Base-by-base conservation (phyloP, 1,140 invertebrate genomes). In the Trachymyrmex septentrionalis region DNA sequence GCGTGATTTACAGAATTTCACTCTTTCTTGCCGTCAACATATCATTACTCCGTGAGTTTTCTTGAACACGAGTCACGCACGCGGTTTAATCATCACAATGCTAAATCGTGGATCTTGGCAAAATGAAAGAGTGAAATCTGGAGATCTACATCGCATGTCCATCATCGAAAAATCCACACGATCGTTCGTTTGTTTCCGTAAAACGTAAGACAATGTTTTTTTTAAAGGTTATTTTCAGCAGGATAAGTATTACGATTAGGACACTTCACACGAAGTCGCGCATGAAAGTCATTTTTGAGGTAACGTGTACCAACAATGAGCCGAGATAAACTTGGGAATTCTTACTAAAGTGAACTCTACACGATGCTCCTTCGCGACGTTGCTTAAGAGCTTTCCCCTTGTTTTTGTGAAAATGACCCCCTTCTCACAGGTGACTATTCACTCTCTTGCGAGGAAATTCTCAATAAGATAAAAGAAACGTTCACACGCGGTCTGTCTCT, bases 401-500 rank as follows among this genome's bases (percentile, higher is more conserved):
- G 44, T 67, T 88, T 82, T 89, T 81, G 50, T 63, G 27, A 63
- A 76, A 85, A 85, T 85, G 71, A 61, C 48, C 63, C 48, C 38
- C 38, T 86, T 82, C 61, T 72, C 71, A 76, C 38, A 59, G 63
- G 27, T 48, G 55, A 24, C 48, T 67, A 57, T 75, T 89, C 38
- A 66, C 57, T 78, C 50, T 77, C 21, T 19, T 75, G 61, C 34
- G 48, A 86, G 77, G 59, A 90, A 90, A 90, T 69, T 80, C 76
- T 21, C 66, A 80, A 66, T 63, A 77, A 61, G 86, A 76, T 84
- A 76, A 81, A 84, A 44, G 50, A 80, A 85, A 84, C 64, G 30
- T 84, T 90, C 85, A 50, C 88, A 90, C 88, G 88, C 85, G 9
- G 21, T 76, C 27, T 55, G 53, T 57, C 61, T 66, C 21, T 66